Base-by-base conservation (phyloP, 2,113 vertebrate species). In the Leptocoma aspasia region DNA sequence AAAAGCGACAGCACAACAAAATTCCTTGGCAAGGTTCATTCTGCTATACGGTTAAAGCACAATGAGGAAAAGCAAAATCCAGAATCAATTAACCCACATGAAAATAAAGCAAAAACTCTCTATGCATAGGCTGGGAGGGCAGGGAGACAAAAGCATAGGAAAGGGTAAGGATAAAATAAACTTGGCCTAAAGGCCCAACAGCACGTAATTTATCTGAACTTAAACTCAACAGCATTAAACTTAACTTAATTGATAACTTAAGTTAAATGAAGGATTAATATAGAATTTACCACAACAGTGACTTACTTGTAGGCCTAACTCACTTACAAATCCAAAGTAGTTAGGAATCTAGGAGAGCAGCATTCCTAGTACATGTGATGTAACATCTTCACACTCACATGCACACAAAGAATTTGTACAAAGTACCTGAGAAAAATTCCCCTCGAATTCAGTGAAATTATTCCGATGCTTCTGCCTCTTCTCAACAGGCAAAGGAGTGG, bases 231-330 rank as follows among this genome's bases (percentile, higher is more conserved):
- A 13, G 4, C 30, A 56, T 56, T 47, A 49, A 47, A 47, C 9
- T 52, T 28, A n/a, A 42, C 11, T 28, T 26, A 41, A 59, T 17
- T 0, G 0, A 23, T n/a, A 54, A 39, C 1, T 7, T 14, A 7
- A 64, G 6, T 47, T 65, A 30, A 75, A 20, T 7, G 50, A 42
- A 75, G 15, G 10, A 49, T 56, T 42, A n/a, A 41, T 75, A 57
- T 13, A 35, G 20, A 49, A 31, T 50, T 42, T 50, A 20, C 16
- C 35, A 65, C 23, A 65, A 24, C 3, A 39, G 35, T 65, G 26
- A 75, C 10, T 39, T 15, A 28, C 11, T n/a, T 65, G 20, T 3
- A 56, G 28, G 15, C 15, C 41, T 47, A 56, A 47, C 5, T 33
- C 39, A 5, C 20, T 37, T 53, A 15, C 10, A 56, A 47, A 65